These are phyloP conservation scores for Stenolophus ochropezus DNA, from an alignment of 2,888 invertebrate genomes.

Conservation along the genomic window DNA sequence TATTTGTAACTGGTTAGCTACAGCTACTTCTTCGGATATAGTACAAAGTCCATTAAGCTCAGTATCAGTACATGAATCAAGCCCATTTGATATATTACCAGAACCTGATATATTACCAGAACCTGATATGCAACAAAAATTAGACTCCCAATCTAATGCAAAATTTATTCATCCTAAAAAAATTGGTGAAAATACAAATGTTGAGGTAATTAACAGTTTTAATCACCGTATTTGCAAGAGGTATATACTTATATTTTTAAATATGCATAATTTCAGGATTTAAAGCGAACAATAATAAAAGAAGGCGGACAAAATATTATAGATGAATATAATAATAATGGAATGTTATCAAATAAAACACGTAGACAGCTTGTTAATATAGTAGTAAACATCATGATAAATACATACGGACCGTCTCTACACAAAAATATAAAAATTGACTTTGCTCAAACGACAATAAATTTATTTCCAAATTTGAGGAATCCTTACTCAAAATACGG, in stretches of 20 bases:
- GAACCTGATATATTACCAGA: neutral
- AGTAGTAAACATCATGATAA: neutral
- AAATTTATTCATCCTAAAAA: neutral
- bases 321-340: neutral
- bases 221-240: neutral
- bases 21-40: neutral
- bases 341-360: constrained; percentile 2
- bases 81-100: neutral
- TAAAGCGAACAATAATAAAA: neutral
- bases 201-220: neutral
- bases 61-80: neutral
- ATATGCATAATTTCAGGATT: neutral
- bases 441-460: neutral
- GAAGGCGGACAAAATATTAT: constrained; percentile 1
- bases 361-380: neutral
- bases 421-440: neutral
- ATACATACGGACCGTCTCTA: neutral
- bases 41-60: neutral
- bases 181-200: neutral
- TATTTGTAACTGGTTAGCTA: neutral
- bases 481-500: neutral
- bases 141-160: neutral
- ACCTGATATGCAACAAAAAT: neutral
- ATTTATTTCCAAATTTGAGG: neutral
- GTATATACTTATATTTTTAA: neutral